Conservation (phyloP, 2,797 vertebrate species). For the Perodicticus potto region DNA sequence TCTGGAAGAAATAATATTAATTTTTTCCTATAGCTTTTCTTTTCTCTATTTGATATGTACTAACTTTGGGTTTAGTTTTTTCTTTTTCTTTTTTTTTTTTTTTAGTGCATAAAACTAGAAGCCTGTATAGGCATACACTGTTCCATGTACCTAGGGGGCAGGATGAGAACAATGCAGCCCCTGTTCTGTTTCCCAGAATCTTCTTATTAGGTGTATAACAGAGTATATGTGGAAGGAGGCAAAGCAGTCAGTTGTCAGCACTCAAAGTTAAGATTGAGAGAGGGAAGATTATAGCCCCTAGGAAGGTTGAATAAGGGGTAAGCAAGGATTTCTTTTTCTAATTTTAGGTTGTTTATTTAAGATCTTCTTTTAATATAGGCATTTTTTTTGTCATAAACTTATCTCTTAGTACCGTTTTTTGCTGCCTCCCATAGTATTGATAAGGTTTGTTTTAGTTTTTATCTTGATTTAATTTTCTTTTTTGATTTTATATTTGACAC, state of each 20-base stretch:
- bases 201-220: no score
- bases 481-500: background rate
- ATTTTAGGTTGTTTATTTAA: background rate
- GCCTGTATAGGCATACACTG: no score
- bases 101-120: no score
- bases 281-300: no score
- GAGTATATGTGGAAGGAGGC: no score
- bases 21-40: background rate
- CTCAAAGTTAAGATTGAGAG: no score
- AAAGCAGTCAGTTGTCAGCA: no score
- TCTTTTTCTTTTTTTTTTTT: background rate
- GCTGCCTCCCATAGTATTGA: background rate
- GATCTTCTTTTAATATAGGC: no score
- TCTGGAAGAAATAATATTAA: background rate
- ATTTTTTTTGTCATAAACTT: background rate
- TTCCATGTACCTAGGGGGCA: no score
- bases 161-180: no score
- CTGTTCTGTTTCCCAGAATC: no score
- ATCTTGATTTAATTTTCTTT: background rate
- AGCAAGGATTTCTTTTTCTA: background rate
- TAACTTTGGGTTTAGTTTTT: background rate
- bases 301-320: no score
- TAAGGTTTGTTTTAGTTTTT: background rate
- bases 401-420: background rate
- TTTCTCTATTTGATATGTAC: background rate